Percentiles rank a stretch among this genome's conserved stretches.
Conservation (phyloP, 2,113 vertebrate species). For the Cygnus buccinator region DNA sequence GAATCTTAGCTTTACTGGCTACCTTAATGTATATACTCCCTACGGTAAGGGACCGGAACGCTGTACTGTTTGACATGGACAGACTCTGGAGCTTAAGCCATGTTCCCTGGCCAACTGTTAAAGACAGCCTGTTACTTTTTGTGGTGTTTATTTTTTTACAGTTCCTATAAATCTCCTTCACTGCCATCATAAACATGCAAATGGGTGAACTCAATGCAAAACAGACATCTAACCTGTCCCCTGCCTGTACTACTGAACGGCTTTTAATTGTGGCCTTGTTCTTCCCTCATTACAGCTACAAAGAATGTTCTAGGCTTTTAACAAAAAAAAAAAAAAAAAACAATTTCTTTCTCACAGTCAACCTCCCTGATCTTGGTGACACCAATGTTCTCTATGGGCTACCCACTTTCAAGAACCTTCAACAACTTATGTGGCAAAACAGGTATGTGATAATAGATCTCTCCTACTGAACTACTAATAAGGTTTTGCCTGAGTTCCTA, state of each 20-base stretch:
- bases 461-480: neutral
- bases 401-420: slow-evolving; percentile 77
- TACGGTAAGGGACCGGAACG: neutral
- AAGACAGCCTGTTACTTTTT: neutral
- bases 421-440: slow-evolving; percentile 81
- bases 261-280: neutral
- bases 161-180: neutral
- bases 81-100: neutral
- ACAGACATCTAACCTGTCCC: neutral
- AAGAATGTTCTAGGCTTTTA: neutral
- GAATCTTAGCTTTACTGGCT: neutral
- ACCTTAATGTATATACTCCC: neutral
- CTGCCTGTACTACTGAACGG: neutral
- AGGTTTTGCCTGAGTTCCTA: neutral
- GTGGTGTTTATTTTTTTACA: neutral
- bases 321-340: neutral
- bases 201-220: neutral
- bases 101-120: neutral
- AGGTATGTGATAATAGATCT: slow-evolving; percentile 66
- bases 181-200: neutral
- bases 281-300: neutral
- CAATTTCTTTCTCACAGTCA: slow-evolving; percentile 67
- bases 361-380: slow-evolving; percentile 71
- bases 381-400: slow-evolving; percentile 80
- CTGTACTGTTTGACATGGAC: neutral